Evolutionary conservation across 2,113 vertebrate genomes (phyloP).

Genomic region (Ptychochromis oligacanthus): DNA sequence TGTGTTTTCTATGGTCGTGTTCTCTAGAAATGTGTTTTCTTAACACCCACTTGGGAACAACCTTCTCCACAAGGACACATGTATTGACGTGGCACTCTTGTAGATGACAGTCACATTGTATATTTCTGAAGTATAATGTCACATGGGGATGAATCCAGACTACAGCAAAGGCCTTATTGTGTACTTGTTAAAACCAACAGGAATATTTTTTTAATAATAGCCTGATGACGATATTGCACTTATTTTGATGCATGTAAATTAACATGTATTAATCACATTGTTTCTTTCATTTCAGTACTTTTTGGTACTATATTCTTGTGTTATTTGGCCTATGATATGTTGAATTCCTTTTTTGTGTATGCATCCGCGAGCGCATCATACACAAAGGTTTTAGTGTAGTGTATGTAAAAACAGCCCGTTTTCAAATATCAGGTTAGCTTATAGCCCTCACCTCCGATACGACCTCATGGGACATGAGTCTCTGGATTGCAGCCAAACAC

Average conservation of each 20-base stretch:
- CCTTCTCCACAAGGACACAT: background rate
- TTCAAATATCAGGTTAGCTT: background rate
- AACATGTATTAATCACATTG: background rate
- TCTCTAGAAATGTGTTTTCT: background rate
- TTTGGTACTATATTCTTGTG: background rate
- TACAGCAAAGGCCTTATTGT: conserved; percentile 5
- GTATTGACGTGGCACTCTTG: background rate
- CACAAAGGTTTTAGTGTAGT: background rate
- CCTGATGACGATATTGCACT: background rate
- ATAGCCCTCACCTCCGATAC: conserved; percentile 91
- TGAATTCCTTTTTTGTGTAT: background rate
- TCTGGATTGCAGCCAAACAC: conserved; percentile 96
- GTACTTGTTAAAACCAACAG: background rate
- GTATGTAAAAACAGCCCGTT: background rate
- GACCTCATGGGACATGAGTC: conserved; percentile 98
- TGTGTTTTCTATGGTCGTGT: background rate
- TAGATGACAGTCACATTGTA: background rate
- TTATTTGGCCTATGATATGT: background rate
- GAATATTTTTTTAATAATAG: background rate
- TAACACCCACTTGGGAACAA: background rate
- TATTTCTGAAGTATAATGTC: background rate
- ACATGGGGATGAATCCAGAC: background rate
- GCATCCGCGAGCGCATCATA: background rate
- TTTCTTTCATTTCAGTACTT: background rate
- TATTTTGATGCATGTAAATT: background rate